phyloP scores from a whole-genome alignment of 30 jellyfish, hydroid and myxozoan genomes.

The Calvadosia cruxmelitensis region DNA sequence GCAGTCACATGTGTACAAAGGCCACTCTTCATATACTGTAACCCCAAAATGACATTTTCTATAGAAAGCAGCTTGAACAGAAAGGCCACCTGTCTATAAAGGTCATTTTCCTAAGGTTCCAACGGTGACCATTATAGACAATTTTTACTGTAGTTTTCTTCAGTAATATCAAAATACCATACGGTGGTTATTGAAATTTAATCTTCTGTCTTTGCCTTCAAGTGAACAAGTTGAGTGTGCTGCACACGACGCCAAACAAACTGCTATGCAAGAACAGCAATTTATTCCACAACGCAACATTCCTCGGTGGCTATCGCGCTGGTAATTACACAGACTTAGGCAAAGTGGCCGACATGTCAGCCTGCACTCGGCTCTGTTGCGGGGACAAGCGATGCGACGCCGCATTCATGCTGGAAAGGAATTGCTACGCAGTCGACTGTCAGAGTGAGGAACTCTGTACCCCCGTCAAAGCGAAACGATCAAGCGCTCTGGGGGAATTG shows the following conservation, averaged over 20 bases:
- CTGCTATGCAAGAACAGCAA: constrained; percentile 87
- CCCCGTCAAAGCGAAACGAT: constrained; percentile 81
- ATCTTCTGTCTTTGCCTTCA: background rate
- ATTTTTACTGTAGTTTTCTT: too few relatives aligned
- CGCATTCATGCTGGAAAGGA: constrained; percentile 89
- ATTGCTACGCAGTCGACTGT: constrained; percentile 86
- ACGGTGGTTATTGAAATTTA: too few relatives aligned
- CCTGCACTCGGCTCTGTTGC: constrained; percentile 91
- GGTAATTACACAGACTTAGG: constrained; percentile 91
- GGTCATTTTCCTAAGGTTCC: too few relatives aligned
- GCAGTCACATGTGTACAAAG: too few relatives aligned
- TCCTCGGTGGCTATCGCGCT: constrained; percentile 90
- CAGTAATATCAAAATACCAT: too few relatives aligned
- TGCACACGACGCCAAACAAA: constrained; percentile 38
- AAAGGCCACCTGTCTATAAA: too few relatives aligned
- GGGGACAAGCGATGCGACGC: constrained; percentile 95
- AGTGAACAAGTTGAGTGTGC: constrained; percentile 51
- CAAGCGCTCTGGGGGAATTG: constrained; percentile 72
- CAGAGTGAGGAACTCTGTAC: constrained; percentile 56
- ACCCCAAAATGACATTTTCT: too few relatives aligned
- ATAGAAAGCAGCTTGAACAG: too few relatives aligned
- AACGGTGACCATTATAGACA: too few relatives aligned
- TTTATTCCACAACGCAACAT: constrained; percentile 68
- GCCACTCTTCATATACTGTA: too few relatives aligned
- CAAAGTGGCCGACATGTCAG: constrained; percentile 76